Conservation (phyloP, 2,888 invertebrate genomes). For the Margaritifera margaritifera region DNA sequence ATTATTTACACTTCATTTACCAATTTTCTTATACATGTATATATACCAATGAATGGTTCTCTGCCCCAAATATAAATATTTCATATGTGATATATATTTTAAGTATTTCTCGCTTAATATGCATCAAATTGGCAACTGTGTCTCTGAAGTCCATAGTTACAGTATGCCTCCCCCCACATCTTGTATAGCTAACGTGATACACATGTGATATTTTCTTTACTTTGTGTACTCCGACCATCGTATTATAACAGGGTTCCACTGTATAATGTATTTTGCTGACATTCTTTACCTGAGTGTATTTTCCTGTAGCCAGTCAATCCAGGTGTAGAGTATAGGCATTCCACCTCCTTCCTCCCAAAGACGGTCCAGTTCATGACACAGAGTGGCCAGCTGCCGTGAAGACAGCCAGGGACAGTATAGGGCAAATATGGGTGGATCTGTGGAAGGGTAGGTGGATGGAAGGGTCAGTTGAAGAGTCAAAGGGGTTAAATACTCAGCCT, state of each 20-base stretch:
- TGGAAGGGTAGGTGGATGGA: constrained; percentile 58
- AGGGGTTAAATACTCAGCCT: constrained; percentile 53
- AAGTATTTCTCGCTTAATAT: too few species aligned
- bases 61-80: too few species aligned
- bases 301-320: constrained; percentile 64
- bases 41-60: too few species aligned
- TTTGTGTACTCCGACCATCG: too few species aligned
- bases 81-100: too few species aligned
- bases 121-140: too few species aligned
- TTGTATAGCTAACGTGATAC: too few species aligned
- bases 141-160: too few species aligned
- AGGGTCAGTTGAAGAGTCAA: constrained; percentile 54
- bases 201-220: too few species aligned
- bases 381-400: constrained; percentile 42
- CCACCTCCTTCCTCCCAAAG: constrained; percentile 47
- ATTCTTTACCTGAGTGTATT: constrained; percentile 44
- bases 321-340: constrained; percentile 59
- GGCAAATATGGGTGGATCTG: constrained; percentile 49
- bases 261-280: not conserved
- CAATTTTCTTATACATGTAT: too few species aligned
- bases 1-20: too few species aligned
- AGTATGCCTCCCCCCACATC: too few species aligned
- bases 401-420: constrained; percentile 58
- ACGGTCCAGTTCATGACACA: constrained; percentile 54
- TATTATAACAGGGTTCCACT: not conserved